These are phyloP conservation scores for Phrynosoma blainvillii DNA, from an alignment of 2,113 vertebrate genomes.

Conservation along the genomic window DNA sequence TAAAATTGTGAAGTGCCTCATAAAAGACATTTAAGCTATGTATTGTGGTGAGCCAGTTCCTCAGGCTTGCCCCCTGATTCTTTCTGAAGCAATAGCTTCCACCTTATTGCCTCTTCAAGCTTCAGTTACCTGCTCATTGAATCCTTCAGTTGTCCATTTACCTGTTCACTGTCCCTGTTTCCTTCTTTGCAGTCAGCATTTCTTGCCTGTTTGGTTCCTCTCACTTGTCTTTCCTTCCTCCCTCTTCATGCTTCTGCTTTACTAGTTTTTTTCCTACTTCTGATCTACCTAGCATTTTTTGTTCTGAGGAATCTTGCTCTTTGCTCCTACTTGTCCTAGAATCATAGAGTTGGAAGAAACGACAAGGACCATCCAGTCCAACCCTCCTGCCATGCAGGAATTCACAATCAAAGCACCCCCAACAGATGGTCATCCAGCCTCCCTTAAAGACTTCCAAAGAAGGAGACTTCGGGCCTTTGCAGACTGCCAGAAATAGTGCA, in stretches of 20 bases:
- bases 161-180: neutral
- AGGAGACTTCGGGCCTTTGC: too few species aligned
- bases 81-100: neutral
- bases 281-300: neutral
- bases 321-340: neutral
- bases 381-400: too few species aligned
- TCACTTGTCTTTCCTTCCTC: neutral
- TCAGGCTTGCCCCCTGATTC: neutral
- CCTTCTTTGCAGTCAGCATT: neutral
- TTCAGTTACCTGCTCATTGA: neutral
- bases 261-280: neutral
- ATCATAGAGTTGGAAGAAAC: too few species aligned
- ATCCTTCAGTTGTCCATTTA: rapidly evolving
- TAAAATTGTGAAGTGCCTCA: neutral
- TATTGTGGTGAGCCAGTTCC: neutral
- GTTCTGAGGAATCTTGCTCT: neutral
- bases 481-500: too few species aligned
- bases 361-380: too few species aligned
- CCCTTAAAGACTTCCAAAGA: too few species aligned
- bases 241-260: neutral
- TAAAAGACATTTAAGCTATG: neutral
- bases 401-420: too few species aligned
- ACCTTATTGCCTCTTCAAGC: neutral
- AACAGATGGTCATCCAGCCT: too few species aligned
- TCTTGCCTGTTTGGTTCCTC: rapidly evolving